Conservation (phyloP, 2,113 vertebrate species). For the Alces alces region DNA sequence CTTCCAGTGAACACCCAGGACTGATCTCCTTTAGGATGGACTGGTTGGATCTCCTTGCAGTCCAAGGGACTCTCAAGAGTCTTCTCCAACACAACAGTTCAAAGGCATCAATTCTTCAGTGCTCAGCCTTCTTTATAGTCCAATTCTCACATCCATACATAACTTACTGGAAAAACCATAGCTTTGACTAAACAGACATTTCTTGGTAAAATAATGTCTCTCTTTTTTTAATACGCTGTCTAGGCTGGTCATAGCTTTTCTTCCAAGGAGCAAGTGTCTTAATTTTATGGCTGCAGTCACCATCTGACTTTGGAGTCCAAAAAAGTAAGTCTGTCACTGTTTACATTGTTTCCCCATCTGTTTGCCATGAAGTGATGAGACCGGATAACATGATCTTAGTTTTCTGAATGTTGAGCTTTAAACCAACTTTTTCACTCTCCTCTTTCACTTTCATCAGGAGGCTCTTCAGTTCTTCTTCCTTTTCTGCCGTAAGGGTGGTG, state of each 20-base stretch:
- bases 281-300: background rate
- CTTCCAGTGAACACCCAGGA: too few relatives aligned
- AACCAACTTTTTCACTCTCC: background rate
- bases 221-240: background rate
- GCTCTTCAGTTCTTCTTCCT: background rate
- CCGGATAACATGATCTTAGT: background rate
- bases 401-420: background rate
- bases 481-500: background rate
- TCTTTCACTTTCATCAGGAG: background rate
- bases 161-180: background rate
- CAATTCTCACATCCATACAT: background rate
- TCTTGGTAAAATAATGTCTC: background rate
- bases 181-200: background rate
- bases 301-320: background rate
- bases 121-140: background rate
- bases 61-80: background rate
- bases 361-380: background rate
- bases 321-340: background rate
- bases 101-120: background rate
- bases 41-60: too few relatives aligned
- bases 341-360: background rate
- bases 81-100: background rate
- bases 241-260: background rate
- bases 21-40: too few relatives aligned
- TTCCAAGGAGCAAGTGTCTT: background rate